These are phyloP conservation scores for Cryptus armator DNA, from an alignment of 2,888 invertebrate species.

Conservation along the genomic window DNA sequence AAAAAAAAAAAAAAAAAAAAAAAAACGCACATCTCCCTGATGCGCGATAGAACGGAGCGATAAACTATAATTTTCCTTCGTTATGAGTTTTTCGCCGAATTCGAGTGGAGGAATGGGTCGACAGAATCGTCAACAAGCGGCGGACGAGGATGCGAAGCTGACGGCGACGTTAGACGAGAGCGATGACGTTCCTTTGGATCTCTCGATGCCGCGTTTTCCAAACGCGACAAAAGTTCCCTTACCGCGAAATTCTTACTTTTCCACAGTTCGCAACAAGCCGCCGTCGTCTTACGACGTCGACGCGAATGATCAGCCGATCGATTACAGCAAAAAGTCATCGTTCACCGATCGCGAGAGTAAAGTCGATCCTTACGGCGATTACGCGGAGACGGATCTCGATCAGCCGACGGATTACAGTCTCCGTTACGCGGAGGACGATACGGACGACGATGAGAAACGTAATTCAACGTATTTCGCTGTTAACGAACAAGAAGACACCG, in stretches of 20 bases:
- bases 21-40: background rate
- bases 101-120: constrained; percentile 55
- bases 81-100: constrained; percentile 64
- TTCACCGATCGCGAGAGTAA: constrained; percentile 77
- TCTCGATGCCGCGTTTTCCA: constrained; percentile 63
- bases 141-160: constrained; percentile 10
- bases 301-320: constrained; percentile 86
- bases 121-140: constrained; percentile 45
- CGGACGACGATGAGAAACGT: constrained; percentile 86
- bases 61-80: constrained; percentile 35
- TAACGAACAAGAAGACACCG: constrained; percentile 89
- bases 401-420: constrained; percentile 97
- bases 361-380: constrained; percentile 87
- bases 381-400: constrained; percentile 96
- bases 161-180: constrained; percentile 42
- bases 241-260: constrained; percentile 44
- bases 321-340: constrained; percentile 87
- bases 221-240: constrained; percentile 28
- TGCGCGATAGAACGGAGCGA: background rate
- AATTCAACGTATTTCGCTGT: constrained; percentile 79
- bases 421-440: constrained; percentile 94
- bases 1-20: background rate
- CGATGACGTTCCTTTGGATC: constrained; percentile 56
- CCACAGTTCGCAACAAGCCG: constrained; percentile 31
- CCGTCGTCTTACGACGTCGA: constrained; percentile 77